These are phyloP conservation scores for Coenobita brevimanus DNA, from an alignment of 1,140 invertebrate species.

Conservation along the genomic window DNA sequence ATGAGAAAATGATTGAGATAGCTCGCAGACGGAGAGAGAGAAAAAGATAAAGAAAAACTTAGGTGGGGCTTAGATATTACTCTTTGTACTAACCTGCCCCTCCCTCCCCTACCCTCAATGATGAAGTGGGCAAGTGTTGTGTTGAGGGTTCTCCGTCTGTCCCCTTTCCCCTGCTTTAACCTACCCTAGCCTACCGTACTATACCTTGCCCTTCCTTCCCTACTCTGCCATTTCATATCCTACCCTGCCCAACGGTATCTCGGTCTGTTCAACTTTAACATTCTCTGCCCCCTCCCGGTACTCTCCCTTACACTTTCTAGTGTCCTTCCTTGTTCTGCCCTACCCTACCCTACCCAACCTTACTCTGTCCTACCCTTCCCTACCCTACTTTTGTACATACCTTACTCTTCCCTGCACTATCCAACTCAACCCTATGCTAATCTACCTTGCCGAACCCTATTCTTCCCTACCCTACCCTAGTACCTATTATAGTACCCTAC, in stretches of 20 bases:
- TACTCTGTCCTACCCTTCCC: neutral
- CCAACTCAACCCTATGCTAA: neutral
- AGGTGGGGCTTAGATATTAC: no score
- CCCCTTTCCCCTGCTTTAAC: no score
- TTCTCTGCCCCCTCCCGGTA: neutral
- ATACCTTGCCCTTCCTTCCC: neutral
- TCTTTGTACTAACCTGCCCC: no score
- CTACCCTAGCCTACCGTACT: no score
- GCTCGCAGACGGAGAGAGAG: no score
- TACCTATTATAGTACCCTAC: no score
- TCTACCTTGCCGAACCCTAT: neutral
- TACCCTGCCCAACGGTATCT: no score
- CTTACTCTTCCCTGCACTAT: neutral
- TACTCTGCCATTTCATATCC: neutral
- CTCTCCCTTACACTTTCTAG: neutral
- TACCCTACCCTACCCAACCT: neutral
- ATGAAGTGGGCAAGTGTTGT: no score
- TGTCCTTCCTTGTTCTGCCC: neutral
- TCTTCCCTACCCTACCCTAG: no score
- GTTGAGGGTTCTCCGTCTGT: no score
- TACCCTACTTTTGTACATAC: neutral
- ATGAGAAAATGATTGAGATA: neutral
- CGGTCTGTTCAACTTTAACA: neutral
- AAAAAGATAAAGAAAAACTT: no score
- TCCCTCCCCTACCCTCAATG: no score